Conservation (phyloP, 2,113 vertebrate species). For the Tapirus terrestris region DNA sequence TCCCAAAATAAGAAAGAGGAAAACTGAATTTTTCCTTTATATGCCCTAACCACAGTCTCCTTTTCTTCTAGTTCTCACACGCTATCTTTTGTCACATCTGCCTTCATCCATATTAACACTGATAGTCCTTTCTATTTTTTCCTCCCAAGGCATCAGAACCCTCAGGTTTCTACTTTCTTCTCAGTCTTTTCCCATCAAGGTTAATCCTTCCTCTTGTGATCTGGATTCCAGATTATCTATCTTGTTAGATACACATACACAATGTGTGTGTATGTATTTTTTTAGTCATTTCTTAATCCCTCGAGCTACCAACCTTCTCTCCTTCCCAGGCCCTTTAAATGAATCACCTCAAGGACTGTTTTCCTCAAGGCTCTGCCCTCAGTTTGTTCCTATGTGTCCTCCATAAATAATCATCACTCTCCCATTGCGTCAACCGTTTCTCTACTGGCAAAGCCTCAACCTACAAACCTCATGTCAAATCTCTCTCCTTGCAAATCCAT, state of each 20-base stretch:
- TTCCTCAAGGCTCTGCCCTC: not conserved
- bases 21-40: too few species aligned
- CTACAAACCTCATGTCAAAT: not conserved
- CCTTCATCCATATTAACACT: not conserved
- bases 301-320: not conserved
- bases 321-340: not conserved
- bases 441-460: not conserved
- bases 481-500: not conserved
- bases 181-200: not conserved
- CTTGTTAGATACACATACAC: not conserved
- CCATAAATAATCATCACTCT: not conserved
- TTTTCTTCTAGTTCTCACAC: not conserved
- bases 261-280: not conserved
- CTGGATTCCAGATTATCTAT: not conserved
- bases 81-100: not conserved
- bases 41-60: not conserved
- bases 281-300: not conserved
- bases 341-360: not conserved
- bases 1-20: too few species aligned
- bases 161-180: not conserved
- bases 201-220: not conserved
- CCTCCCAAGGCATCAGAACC: not conserved
- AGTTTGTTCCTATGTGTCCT: not conserved
- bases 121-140: not conserved
- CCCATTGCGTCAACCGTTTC: not conserved